A percentile compares a stretch with the other conserved stretches of the same genome.
Conservation (phyloP, 2,113 vertebrate species). For the Pedionomus torquatus region DNA sequence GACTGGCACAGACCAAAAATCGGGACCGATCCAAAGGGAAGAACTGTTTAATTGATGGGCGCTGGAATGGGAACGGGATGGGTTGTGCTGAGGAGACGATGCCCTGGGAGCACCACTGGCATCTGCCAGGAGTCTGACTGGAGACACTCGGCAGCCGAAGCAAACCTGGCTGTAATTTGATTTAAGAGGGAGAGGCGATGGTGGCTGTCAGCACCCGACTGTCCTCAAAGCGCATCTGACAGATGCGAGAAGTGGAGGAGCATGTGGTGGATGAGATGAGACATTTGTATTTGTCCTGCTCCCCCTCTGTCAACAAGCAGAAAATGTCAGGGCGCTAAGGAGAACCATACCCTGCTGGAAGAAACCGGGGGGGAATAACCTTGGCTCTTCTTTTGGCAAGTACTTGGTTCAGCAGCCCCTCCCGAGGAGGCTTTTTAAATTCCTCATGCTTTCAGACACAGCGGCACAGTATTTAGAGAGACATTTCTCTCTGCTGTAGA, state of each 20-base stretch:
- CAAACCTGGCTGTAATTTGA: background rate
- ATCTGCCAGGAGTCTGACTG: background rate
- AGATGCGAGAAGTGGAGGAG: background rate
- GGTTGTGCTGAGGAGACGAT: background rate
- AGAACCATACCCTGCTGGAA: background rate
- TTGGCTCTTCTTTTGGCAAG: background rate
- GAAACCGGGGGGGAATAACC: background rate
- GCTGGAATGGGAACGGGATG: fast-evolving
- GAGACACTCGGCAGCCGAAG: background rate
- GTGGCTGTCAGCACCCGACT: background rate
- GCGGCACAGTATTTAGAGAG: background rate
- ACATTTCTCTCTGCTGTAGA: background rate
- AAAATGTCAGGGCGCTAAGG: background rate
- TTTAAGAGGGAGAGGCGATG: background rate
- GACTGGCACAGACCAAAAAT: fast-evolving
- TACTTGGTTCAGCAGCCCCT: background rate
- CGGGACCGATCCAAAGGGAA: fast-evolving
- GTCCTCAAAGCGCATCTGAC: background rate
- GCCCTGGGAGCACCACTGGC: background rate
- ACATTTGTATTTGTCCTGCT: background rate
- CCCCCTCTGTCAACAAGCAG: background rate
- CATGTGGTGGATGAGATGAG: background rate
- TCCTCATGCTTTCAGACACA: background rate
- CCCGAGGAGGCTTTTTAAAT: background rate
- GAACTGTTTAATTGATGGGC: background rate